Conservation (phyloP, 2,797 vertebrate species). For the Protosalanx chinensis region DNA sequence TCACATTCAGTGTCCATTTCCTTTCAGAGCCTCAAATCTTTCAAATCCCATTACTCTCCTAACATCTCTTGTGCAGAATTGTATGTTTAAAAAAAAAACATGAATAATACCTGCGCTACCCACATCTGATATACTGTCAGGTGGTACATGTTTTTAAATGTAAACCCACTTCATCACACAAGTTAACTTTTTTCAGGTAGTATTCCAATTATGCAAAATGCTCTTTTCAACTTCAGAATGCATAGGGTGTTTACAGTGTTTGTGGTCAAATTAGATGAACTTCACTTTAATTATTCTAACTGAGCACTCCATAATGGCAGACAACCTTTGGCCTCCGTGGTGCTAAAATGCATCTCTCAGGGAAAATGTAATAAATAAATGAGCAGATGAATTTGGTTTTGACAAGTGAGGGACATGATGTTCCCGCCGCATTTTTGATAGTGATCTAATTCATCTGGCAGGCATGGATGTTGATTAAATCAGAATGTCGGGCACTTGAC, state of each 20-base stretch:
- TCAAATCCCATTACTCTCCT: neutral
- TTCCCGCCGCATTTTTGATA: slow-evolving; percentile 79
- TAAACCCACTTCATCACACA: neutral
- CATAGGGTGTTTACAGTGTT: slow-evolving; percentile 53
- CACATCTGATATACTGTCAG: neutral
- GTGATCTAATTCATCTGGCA: slow-evolving; percentile 83
- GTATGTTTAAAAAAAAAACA: too few relatives aligned
- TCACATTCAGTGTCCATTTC: neutral
- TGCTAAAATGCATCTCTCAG: slow-evolving; percentile 51
- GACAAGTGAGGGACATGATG: slow-evolving; percentile 77
- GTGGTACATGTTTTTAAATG: neutral
- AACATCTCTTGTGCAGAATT: neutral
- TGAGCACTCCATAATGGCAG: slow-evolving; percentile 52
- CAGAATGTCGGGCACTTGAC: slow-evolving; percentile 81
- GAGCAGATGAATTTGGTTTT: slow-evolving; percentile 74
- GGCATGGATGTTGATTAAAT: slow-evolving; percentile 81
- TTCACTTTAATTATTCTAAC: slow-evolving; percentile 54
- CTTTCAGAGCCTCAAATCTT: neutral
- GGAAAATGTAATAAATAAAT: slow-evolving; percentile 73
- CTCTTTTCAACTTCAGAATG: slow-evolving; percentile 47
- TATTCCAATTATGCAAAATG: slow-evolving; percentile 15
- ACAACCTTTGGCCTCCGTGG: slow-evolving; percentile 53
- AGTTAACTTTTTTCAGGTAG: too few relatives aligned
- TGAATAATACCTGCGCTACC: neutral
- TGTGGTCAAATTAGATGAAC: slow-evolving; percentile 50